Conservation (phyloP, 2,113 vertebrate genomes). For the Corvus cornix region DNA sequence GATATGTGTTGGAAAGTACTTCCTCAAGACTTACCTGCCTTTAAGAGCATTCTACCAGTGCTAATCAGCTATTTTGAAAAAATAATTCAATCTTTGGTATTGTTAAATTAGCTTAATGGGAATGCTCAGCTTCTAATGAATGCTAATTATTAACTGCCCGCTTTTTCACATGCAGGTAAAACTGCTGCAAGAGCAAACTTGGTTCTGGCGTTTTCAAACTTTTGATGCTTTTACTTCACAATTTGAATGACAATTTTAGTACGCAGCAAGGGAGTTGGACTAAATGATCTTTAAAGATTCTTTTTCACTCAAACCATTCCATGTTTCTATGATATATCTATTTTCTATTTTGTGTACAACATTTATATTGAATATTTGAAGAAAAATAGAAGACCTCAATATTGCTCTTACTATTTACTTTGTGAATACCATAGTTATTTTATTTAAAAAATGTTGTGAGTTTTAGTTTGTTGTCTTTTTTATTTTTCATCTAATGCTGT, state of each 20-base stretch:
- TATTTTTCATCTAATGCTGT: not conserved
- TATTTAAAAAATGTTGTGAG: not conserved
- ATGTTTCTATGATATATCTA: not conserved
- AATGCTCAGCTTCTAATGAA: not conserved
- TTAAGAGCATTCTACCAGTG: not conserved
- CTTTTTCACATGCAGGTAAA: not conserved
- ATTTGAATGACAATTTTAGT: not conserved
- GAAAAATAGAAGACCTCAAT: not conserved
- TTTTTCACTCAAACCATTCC: not conserved
- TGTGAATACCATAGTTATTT: not conserved
- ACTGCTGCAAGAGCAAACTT: not conserved
- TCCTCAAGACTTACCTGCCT: not conserved
- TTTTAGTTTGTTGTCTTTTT: not conserved
- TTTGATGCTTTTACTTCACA: not conserved
- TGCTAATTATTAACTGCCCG: not conserved
- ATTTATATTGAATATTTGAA: not conserved
- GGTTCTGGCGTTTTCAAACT: not conserved
- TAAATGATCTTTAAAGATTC: not conserved
- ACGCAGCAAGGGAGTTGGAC: accelerated
- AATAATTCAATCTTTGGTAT: not conserved
- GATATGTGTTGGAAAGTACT: not conserved
- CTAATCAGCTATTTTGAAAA: not conserved
- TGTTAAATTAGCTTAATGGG: not conserved
- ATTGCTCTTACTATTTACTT: not conserved
- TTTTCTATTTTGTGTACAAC: not conserved